phyloP scores from a whole-genome alignment of 2,113 vertebrate species.

The Camelus dromedarius region DNA sequence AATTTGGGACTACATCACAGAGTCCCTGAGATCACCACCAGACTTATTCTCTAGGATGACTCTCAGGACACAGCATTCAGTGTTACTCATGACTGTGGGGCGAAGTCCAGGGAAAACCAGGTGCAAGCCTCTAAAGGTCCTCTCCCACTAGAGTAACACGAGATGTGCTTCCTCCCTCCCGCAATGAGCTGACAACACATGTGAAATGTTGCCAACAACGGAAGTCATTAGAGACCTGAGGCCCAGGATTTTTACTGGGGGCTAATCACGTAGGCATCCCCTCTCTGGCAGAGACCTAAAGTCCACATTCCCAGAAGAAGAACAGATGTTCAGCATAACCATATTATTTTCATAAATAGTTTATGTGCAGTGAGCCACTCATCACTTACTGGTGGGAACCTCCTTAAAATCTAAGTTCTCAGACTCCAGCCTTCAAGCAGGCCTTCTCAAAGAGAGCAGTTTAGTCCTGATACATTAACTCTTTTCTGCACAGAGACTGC shows the following conservation, averaged over 20 bases:
- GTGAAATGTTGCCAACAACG: background rate
- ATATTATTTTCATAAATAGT: constrained; percentile 34
- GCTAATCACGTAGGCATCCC: background rate
- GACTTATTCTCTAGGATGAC: background rate
- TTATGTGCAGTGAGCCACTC: background rate
- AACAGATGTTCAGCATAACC: background rate
- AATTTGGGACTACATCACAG: background rate
- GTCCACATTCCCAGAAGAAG: constrained; percentile 54
- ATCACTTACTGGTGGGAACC: constrained; percentile 2
- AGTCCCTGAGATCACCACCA: background rate
- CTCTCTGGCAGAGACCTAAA: constrained; percentile 2
- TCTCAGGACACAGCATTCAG: background rate
- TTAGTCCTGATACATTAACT: background rate
- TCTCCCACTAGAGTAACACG: background rate
- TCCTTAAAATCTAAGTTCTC: constrained; percentile 47
- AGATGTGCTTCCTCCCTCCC: background rate
- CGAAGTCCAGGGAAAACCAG: background rate
- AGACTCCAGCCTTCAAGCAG: background rate
- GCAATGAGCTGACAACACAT: background rate
- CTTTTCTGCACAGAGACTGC: background rate
- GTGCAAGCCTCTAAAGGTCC: background rate
- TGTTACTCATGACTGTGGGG: background rate
- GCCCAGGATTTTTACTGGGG: background rate
- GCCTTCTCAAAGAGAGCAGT: background rate
- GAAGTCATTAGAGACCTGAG: background rate